A percentile compares a stretch with the other conserved stretches of the same genome.
Conservation (phyloP, 2,888 invertebrate species). For the Lithophane socia region DNA sequence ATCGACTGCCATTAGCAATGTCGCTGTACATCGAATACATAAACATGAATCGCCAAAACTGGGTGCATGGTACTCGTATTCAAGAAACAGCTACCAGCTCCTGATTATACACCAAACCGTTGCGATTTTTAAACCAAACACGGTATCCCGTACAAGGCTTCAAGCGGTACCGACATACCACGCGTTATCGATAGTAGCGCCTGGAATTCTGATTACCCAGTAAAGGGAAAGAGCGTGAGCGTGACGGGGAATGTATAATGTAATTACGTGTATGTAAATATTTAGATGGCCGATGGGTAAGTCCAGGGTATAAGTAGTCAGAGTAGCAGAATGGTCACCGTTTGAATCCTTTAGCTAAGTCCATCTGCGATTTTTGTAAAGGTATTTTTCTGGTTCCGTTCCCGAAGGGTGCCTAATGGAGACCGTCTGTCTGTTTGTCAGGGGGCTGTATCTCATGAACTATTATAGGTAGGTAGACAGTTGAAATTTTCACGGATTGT, state of each 20-base stretch:
- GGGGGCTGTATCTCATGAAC: no score
- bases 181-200: constrained; percentile 37
- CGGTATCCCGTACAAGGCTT: constrained; percentile 25
- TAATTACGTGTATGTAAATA: constrained; percentile 38
- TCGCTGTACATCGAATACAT: constrained; percentile 5
- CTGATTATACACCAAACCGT: constrained; percentile 40
- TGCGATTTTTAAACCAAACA: constrained; percentile 43
- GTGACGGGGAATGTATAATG: constrained; percentile 47
- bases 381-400: no score
- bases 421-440: no score
- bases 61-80: constrained; percentile 25
- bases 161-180: constrained; percentile 54
- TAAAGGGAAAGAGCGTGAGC: constrained; percentile 51
- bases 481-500: no score
- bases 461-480: no score
- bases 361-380: background rate
- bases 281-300: constrained; percentile 17
- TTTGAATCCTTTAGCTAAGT: constrained; percentile 18
- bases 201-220: constrained; percentile 55
- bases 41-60: constrained; percentile 31
- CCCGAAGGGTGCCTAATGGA: no score
- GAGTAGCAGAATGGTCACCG: background rate
- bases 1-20: constrained; percentile 5
- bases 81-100: constrained; percentile 32
- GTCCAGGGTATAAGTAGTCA: background rate